Base-by-base conservation (phyloP, 2,113 vertebrate genomes). In the Chiloscyllium plagiosum region DNA sequence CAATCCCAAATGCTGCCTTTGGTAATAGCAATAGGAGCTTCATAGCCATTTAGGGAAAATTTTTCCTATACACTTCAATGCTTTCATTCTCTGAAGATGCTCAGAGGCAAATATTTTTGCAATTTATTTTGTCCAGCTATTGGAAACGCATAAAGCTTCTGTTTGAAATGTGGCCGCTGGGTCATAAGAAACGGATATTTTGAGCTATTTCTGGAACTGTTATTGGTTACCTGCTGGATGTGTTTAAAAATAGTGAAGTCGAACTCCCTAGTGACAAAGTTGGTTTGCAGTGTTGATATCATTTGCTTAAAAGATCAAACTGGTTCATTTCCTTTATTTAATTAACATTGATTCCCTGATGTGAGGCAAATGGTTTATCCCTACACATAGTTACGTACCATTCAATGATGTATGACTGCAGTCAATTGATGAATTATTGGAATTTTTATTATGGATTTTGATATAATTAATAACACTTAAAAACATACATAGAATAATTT, bases 281-380 rank as follows among this genome's bases (percentile, higher is more conserved):
- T 8, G 61, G 29, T 66, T 93, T 93, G 61, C n/a, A 93, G 19
- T 66, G 61, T 93, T 93, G 89, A 65, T 93, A 37, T 93, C 13
- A 20, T 92, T 92, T n/a, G 33, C 56, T 66, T n/a, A 37, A 66
- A 66, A 93, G 61, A 93, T 93, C 89, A 93, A 93, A 66, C 61
- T 42, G 33, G 89, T 93, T 93, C 33, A 93, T 66, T 93, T 66
- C 29, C 33, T 93, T 68, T 15, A 93, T 37, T 66, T 66, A 93
- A 93, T 93, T 93, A 37, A 68, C 89, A 66, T 93, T 37, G 89
- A 66, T 66, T 37, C 89, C n/a, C 33, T 22, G 33, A 92, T 33
- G 33, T 92, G 89, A 66, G 29, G 89, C 61, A 61, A 56, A 56
- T 89, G 33, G 61, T 66, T 66, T 93, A 65, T 37, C 24, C 89